Base-by-base conservation (phyloP, 2,113 vertebrate species). In the Rhinolophus ferrumequinum region DNA sequence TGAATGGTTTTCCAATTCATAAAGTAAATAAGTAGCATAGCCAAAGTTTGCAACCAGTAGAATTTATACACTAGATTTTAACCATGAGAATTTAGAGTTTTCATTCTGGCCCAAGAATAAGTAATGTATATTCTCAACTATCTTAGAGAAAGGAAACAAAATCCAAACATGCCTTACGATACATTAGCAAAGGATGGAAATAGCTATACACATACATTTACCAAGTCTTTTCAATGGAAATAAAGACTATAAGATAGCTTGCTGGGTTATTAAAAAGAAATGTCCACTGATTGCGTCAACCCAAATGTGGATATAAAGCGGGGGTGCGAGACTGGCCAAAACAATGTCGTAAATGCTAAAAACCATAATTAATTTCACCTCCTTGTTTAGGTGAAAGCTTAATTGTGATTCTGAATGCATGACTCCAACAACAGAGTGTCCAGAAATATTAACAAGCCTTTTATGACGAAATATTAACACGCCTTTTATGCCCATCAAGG, bases 391-490 rank as follows among this genome's bases (percentile, higher is more conserved):
- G 56, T 69, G 90, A 96, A 93, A 41, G 28, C 41, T 92, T 84
- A 62, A 98, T 97, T 98, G 88, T 88, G 56, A 98, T 97, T 96
- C 96, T 88, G 70, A 92, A 93, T 52, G 86, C 90, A 95, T 22
- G 96, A 26, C 28, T 87, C 72, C 33, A 90, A 73, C 62, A 97
- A 84, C 0, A 86, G 77, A 67, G 50, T 75, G 30, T 56, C 83
- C 56, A 88, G 96, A 97, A 98, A 47, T 30, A 75, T 76, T 94
- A 56, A 81, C 21, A 56, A 62, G 85, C 3, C 33, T 89, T 97
- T 88, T 73, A 54, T 86, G 91, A 54, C 14, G 5, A 54, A 54
- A 47, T 30, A 77, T 76, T 94, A 56, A 81, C 21, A 56, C 58
- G 85, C 3, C 33, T 88, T 97, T 88, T 73, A 54, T 86, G 91